phyloP scores from a whole-genome alignment of 1,140 invertebrate species.

The Drosophila takahashii region DNA sequence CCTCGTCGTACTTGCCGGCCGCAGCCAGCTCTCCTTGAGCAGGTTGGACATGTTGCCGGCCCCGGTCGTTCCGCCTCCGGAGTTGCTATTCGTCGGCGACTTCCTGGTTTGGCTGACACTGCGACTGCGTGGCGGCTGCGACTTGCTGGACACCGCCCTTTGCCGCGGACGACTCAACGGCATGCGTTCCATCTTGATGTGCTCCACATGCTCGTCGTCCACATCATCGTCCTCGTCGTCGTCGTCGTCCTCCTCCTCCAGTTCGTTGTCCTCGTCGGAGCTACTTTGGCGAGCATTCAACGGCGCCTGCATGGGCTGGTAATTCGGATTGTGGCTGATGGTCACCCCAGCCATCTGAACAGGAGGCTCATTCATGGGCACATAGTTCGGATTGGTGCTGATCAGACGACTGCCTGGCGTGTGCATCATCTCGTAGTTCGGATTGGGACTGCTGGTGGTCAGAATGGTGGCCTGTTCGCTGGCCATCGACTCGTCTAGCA shows the following conservation, averaged over 20 bases:
- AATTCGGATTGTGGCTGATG: conserved; percentile 66
- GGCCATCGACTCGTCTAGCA: conserved; percentile 65
- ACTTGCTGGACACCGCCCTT: conserved; percentile 23
- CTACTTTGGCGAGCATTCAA: conserved; percentile 24
- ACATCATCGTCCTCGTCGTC: conserved; percentile 60
- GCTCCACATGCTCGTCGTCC: conserved; percentile 60
- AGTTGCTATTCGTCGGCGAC: conserved; percentile 26
- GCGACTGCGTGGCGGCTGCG: conserved; percentile 53
- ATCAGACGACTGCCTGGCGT: conserved; percentile 5
- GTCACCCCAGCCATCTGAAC: conserved; percentile 24
- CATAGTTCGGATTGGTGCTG: conserved; percentile 66
- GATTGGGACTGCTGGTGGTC: conserved; percentile 67
- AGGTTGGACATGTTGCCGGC: conserved; percentile 60
- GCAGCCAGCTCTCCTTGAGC: conserved; percentile 78
- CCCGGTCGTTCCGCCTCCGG: conserved; percentile 6
- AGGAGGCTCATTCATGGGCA: conserved; percentile 51
- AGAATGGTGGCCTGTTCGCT: conserved; percentile 47
- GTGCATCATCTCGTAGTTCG: conserved; percentile 78
- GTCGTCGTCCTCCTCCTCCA: conserved; percentile 35
- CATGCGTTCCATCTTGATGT: conserved; percentile 80
- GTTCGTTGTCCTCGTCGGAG: conserved; percentile 49
- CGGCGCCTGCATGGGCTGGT: conserved; percentile 58
- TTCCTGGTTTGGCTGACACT: conserved; percentile 65
- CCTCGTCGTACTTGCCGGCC: conserved; percentile 45
- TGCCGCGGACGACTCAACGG: conserved; percentile 55